Evolutionary conservation across 1,140 invertebrate species (phyloP).

Genomic region (Listronotus oregonensis): DNA sequence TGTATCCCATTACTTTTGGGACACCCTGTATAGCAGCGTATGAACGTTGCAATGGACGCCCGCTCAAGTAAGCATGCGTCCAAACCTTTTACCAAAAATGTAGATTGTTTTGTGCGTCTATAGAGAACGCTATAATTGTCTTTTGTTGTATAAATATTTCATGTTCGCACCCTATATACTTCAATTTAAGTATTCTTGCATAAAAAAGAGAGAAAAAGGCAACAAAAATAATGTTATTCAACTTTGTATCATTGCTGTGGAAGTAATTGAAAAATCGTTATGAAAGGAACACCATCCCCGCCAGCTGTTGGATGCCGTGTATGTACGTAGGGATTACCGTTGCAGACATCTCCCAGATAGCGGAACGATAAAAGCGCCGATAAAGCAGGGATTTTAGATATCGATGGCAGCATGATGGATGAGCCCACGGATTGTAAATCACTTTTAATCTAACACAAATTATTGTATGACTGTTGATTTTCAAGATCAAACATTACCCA

Average conservation of each 20-base stretch:
- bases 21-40: no score
- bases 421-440: slow-evolving; percentile 51
- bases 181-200: no score
- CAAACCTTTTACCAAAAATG: no score
- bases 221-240: slow-evolving; percentile 6
- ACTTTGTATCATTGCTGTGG: slow-evolving; percentile 2
- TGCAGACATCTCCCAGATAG: slow-evolving; percentile 43
- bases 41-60: no score
- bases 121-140: no score
- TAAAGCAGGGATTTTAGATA: slow-evolving; percentile 51
- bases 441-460: slow-evolving; percentile 50
- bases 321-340: slow-evolving; percentile 43
- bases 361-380: slow-evolving; percentile 48
- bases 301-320: slow-evolving; percentile 25
- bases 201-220: no score
- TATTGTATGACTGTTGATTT: slow-evolving; percentile 39
- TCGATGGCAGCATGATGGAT: slow-evolving; percentile 51
- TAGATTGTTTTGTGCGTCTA: no score
- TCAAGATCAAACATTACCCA: slow-evolving; percentile 33
- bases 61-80: no score
- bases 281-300: slow-evolving; percentile 12
- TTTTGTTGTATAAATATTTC: no score
- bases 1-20: no score
- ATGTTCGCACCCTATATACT: no score
- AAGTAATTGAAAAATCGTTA: slow-evolving; percentile 33